Evolutionary conservation across 2,113 vertebrate genomes (phyloP).

Genomic region (Epinephelus fuscoguttatus): DNA sequence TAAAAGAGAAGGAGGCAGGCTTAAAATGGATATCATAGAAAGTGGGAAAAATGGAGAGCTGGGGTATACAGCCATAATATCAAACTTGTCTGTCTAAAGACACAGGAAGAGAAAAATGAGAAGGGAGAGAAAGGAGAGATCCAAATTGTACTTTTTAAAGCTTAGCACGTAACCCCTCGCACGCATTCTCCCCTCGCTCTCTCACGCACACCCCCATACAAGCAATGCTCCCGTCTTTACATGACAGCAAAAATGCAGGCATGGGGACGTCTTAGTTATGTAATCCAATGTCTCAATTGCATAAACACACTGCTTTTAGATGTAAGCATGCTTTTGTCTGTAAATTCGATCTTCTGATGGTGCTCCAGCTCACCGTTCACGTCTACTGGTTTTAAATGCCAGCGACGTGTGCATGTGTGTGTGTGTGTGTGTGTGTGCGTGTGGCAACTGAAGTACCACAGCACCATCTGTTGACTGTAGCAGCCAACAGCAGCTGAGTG

Average conservation of each 20-base stretch:
- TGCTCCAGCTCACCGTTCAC: constrained; percentile 27
- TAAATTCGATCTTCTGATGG: constrained; percentile 56
- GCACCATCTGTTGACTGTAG: constrained; percentile 73
- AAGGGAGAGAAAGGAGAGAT: neutral
- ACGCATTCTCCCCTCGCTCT: neutral
- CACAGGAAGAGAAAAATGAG: constrained; percentile 7
- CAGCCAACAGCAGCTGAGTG: neutral
- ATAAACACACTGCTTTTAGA: constrained; percentile 53
- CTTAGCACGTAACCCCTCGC: neutral
- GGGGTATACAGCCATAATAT: constrained; percentile 9
- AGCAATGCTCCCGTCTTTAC: constrained; percentile 16
- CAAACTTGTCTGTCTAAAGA: constrained; percentile 24
- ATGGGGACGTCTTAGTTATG: constrained; percentile 47
- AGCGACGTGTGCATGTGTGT: too few relatives aligned
- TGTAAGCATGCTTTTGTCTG: constrained; percentile 58
- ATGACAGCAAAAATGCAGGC: constrained; percentile 26
- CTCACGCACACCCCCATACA: constrained; percentile 22
- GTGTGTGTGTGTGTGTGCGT: neutral
- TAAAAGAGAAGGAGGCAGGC: neutral
- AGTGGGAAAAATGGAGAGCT: neutral
- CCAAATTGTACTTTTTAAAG: constrained; percentile 2
- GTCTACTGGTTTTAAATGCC: constrained; percentile 18
- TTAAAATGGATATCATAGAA: constrained; percentile 31
- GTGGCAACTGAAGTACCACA: constrained; percentile 67
- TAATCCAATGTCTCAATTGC: constrained; percentile 51